Base-by-base conservation (phyloP, 2,113 vertebrate species). In the Paraplagusia blochii region DNA sequence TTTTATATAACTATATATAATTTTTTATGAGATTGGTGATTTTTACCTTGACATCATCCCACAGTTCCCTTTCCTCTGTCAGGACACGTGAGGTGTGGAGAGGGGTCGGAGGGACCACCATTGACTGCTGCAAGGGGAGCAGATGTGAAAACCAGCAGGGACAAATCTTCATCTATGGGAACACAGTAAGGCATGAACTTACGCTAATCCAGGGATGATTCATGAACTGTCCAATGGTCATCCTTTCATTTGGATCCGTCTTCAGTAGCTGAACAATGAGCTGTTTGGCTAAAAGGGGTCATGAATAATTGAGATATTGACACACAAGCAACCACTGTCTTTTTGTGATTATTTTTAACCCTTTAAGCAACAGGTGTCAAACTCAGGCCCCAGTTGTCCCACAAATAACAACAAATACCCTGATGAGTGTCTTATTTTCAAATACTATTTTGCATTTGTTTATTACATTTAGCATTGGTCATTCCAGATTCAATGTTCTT, bases 141-240 rank as follows among this genome's bases (percentile, higher is more conserved):
- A 55, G 14, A 11, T 35, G 12, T 1, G 12, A 42, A 49, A n/a
- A 53, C 0, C 8, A 9, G 42, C 11, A 42, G 11, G 44, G 15
- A 8, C 9, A 18, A 50, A 12, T 50, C 3, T 52, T 16, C 0
- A 29, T 8, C 1, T 8, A 11, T 8, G 36, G 12, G 11, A 13
- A 29, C 2, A 34, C 19, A 4, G 33, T 0, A 52, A 39, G 57
- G 11, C 16, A 9, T 14, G 9, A 11, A 86, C 95, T 91, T 87
- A 98, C 96, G 0, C 94, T 96, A 76, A 98, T 98, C 97, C 97
- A 99, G 18, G 95, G 91, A 54, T 98, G 93, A 87, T 94, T 97
- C 93, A 95, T 95, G 67, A 98, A 99, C 58, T 99, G 93, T 49
- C 89, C 83, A 55, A 98, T 93, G 51, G 93, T 94, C 93, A 98